Evolutionary conservation across 2,113 vertebrate genomes (phyloP).

Genomic region (Coturnix japonica): DNA sequence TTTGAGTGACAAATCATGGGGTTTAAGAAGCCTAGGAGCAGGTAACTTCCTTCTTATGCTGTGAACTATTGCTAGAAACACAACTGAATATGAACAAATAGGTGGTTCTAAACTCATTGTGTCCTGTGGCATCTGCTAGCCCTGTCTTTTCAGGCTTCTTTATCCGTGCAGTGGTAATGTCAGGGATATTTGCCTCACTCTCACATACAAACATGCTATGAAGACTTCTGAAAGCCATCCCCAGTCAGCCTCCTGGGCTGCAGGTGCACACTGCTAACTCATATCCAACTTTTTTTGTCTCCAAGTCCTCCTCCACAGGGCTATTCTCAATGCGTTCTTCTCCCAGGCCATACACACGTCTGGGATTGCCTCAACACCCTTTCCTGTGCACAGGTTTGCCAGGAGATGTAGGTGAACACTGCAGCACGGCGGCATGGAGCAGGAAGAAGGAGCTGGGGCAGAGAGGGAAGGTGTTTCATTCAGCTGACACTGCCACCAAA

Average conservation of each 20-base stretch:
- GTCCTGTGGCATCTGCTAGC: not conserved
- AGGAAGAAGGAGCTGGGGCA: not conserved
- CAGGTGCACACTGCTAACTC: too few relatives aligned
- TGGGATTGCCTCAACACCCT: too few relatives aligned
- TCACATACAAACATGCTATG: not conserved
- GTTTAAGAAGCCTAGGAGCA: not conserved
- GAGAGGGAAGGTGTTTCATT: not conserved
- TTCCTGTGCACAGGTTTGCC: not conserved
- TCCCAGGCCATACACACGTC: too few relatives aligned
- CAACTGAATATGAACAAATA: not conserved
- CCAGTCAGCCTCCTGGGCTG: accelerated
- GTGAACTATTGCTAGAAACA: not conserved
- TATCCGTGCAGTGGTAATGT: not conserved
- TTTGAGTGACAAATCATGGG: not conserved
- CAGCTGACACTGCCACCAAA: not conserved
- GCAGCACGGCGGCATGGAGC: not conserved
- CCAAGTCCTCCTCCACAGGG: too few relatives aligned
- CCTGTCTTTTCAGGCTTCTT: not conserved
- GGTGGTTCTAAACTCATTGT: not conserved
- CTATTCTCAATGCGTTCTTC: too few relatives aligned
- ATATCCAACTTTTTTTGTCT: too few relatives aligned
- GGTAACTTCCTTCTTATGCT: not conserved
- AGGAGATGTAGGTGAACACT: not conserved
- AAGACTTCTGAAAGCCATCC: not conserved
- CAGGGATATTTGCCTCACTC: not conserved